Base-by-base conservation (phyloP, 1,140 invertebrate species). In the Hormaphis cornu region DNA sequence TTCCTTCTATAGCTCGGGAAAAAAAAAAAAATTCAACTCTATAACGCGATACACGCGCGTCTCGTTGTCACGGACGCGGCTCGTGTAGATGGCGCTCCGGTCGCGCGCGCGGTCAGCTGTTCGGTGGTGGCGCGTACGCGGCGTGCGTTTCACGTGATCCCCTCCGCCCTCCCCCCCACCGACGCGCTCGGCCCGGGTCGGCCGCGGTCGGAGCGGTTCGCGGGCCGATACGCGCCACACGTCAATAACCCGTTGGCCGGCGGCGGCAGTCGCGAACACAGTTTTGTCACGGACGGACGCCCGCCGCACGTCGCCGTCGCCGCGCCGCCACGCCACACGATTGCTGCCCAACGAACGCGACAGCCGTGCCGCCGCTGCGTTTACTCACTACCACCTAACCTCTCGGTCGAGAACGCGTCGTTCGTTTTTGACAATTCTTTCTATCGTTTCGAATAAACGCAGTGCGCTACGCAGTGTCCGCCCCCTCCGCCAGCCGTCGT, bases 121-220 rank as follows among this genome's bases (percentile, higher is more conserved):
- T n/a, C n/a, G n/a, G n/a, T n/a, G n/a, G n/a, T 66, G 30, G 44
- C 18, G 44, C 42, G 44, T 66, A 66, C 40, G 26, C 61, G 61
- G 61, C 61, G 61, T 66, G 61, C 44, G 61, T 66, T 66, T 66
- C 61, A 66, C 61, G 61, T 66, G 61, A 66, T 66, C 61, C 61
- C 44, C 58, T 28, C 40, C 12, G 24, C n/a, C 3, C 28, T 1
- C 28, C 44, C 44, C 42, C 26, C 10, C 7, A 9, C 0, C 18
- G 12, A 3, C 7, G 33, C 42, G 28, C 2, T 63, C 61, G 61
- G 61, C 12, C 33, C 6, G 9, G 61, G 16, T 66, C 61, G 61
- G n/a, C 4, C n/a, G 26, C 44, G 20, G 42, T 33, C 61, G 42
- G 12, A 46, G 12, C 20, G 16, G 28, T 12, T 20, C 44, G 28